phyloP scores from a whole-genome alignment of 1,140 invertebrate species.

The Dolichoris vasculosae region DNA sequence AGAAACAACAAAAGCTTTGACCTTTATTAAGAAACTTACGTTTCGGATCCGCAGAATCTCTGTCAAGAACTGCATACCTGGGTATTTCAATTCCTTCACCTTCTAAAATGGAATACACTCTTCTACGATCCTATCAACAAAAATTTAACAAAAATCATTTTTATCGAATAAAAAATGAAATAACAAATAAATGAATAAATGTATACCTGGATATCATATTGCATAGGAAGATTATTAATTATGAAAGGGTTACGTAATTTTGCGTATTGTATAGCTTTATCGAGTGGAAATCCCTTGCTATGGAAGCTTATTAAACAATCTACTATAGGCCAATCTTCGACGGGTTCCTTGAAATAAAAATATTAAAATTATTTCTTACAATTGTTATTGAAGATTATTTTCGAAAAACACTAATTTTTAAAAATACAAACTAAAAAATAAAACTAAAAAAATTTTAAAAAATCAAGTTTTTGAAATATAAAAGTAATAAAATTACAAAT shows the following conservation, averaged over 20 bases:
- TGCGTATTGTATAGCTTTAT: constrained; percentile 98
- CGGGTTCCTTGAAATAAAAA: constrained; percentile 82
- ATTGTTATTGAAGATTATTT: neutral
- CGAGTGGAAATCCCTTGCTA: constrained; percentile 97
- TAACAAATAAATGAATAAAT: constrained; percentile 37
- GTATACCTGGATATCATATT: constrained; percentile 95
- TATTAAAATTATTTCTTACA: neutral
- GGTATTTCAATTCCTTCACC: constrained; percentile 98
- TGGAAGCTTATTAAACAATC: constrained; percentile 99
- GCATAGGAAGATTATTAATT: constrained; percentile 98
- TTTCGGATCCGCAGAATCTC: constrained; percentile 93
- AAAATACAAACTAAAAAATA: neutral
- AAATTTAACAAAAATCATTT: constrained; percentile 9
- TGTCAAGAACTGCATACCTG: constrained; percentile 95
- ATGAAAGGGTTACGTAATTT: constrained; percentile 95
- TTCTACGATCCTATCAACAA: constrained; percentile 84
- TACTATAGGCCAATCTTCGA: constrained; percentile 98
- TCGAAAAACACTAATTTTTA: neutral
- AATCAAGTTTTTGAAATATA: too few species aligned
- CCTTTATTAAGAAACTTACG: constrained; percentile 76
- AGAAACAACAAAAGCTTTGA: neutral
- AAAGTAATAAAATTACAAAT: too few species aligned
- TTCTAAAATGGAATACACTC: constrained; percentile 96
- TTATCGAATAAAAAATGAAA: neutral
- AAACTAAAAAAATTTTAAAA: neutral